Evolutionary conservation across 2,888 invertebrate species (phyloP), one percentile per base, ranked within the genome.

Genomic region (Horisme vitalbata): DNA sequence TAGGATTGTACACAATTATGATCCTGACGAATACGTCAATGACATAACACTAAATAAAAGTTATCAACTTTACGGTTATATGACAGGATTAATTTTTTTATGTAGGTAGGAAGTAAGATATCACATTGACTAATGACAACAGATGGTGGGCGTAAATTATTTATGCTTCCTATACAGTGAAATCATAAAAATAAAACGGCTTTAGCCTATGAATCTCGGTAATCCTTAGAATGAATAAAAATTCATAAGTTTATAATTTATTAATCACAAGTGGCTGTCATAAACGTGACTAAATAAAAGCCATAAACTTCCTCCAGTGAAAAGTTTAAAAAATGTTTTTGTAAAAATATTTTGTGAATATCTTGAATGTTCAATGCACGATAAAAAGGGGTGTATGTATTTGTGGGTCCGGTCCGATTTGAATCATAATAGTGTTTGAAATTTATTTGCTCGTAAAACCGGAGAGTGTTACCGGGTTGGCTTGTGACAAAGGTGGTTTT

Each of bases 351-450:
- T 82, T 77, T 71, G 78, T 83, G 75, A 79, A 76, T 71, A 62
- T 71, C 69, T 78, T 71, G 68, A 75, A 80, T 73, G 68, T 60
- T 68, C 59, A 64, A 39, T 55, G 67, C 18, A n/a, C 63, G 72
- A 76, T 76, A 78, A 79, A 81, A 82, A 75, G 79, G 83, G 79
- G 73, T 82, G 83, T 79, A 75, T 77, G 74, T 82, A 76, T 79
- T 78, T 76, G 81, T 79, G 82, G 79, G 82, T 77, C 79, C 78
- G 65, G 69, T 66, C 68, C 73, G 71, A 88, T 89, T 88, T 89
- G 86, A 89, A 89, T 89, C 76, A 88, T 87, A 89, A 89, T 89
- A 83, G 88, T 83, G 79, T 85, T 86, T 71, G 75, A 84, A 88
- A 89, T 88, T 88, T 89, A 89, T 89, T 85, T 78, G 83, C 68